These are phyloP conservation scores for Spheniscus mendiculus DNA, from an alignment of 2,113 vertebrate genomes.

Conservation along the genomic window DNA sequence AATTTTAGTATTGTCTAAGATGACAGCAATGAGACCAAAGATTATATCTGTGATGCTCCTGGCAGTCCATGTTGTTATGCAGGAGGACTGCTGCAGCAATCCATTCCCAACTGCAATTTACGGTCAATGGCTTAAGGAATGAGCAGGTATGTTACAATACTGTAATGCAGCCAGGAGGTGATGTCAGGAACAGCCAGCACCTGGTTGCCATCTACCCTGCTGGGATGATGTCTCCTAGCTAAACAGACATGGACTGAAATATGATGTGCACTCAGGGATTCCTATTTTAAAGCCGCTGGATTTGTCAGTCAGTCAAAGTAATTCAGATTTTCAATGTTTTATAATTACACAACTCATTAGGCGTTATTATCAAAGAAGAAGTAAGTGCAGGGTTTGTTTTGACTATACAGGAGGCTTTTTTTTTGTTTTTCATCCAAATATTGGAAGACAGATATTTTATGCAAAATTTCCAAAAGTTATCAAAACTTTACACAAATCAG, in stretches of 20 bases:
- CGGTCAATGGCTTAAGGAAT: not conserved
- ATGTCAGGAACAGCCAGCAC: not conserved
- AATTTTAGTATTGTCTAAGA: not conserved
- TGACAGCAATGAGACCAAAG: not conserved
- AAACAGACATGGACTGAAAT: not conserved
- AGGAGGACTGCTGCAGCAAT: not conserved
- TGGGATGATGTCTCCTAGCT: not conserved
- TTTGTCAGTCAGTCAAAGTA: not conserved
- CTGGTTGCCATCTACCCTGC: not conserved
- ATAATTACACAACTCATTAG: not conserved
- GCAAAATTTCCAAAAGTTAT: not conserved
- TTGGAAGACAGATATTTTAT: not conserved
- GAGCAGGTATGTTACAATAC: not conserved
- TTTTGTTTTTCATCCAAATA: not conserved
- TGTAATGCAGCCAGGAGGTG: rapidly evolving
- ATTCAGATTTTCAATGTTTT: not conserved
- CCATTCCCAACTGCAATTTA: not conserved
- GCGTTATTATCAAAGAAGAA: not conserved
- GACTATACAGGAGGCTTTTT: not conserved
- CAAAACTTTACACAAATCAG: not conserved
- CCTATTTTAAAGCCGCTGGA: not conserved
- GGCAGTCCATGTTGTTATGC: not conserved
- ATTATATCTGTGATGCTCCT: not conserved
- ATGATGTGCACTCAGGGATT: not conserved
- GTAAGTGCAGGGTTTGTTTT: not conserved